These are phyloP conservation scores for Stegastes partitus DNA, from an alignment of 2,113 vertebrate genomes.

Conservation along the genomic window DNA sequence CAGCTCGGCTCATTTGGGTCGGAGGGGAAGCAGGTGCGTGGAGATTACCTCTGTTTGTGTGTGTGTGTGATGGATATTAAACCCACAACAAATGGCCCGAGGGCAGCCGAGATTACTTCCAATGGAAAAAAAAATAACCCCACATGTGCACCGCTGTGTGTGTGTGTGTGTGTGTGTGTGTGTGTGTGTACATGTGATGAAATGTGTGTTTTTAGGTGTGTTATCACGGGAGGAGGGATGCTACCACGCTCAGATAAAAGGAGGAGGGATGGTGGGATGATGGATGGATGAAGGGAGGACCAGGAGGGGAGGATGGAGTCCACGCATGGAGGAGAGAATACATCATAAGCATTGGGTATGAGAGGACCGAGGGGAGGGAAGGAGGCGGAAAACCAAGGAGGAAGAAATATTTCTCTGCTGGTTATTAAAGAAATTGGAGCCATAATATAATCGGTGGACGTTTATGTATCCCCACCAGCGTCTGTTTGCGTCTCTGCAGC, in stretches of 20 bases:
- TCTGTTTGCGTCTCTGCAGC: too few relatives aligned
- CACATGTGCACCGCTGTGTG: background rate
- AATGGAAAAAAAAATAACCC: background rate
- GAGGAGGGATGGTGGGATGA: background rate
- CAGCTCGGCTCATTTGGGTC: slow-evolving; percentile 30
- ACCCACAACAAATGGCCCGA: slow-evolving; percentile 55
- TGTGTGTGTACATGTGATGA: background rate
- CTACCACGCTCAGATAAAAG: background rate
- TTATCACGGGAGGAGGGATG: slow-evolving; percentile 16
- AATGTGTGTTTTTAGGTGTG: slow-evolving; percentile 9
- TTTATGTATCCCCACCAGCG: too few relatives aligned
- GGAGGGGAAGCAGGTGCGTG: slow-evolving; percentile 8
- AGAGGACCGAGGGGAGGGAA: background rate
- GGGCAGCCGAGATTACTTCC: slow-evolving; percentile 52
- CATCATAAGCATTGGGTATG: too few relatives aligned
- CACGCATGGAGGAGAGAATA: too few relatives aligned
- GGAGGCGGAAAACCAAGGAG: background rate
- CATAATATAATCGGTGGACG: too few relatives aligned
- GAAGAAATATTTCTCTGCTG: too few relatives aligned
- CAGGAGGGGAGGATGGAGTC: background rate
- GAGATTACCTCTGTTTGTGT: slow-evolving; percentile 18
- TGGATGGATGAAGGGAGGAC: background rate
- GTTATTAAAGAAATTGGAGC: too few relatives aligned
- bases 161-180: background rate
- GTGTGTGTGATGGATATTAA: slow-evolving; percentile 45